Percentiles rank a stretch among this genome's conserved stretches.
Evolutionary conservation across 2,113 vertebrate genomes (phyloP).

Genomic region (Isurus oxyrinchus): DNA sequence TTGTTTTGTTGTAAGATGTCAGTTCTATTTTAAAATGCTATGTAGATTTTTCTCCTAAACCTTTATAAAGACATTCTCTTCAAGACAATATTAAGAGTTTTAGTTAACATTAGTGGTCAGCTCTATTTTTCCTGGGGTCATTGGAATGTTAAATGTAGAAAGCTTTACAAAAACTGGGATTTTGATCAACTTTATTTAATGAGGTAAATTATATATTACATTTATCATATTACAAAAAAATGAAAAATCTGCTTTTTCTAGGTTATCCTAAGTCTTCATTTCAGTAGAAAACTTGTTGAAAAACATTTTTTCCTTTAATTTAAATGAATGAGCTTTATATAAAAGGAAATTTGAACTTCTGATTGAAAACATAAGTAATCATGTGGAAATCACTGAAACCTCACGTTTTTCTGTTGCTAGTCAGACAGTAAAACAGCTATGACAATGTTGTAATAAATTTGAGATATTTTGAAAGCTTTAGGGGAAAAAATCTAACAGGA

Average conservation of each 20-base stretch:
- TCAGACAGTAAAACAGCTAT: neutral
- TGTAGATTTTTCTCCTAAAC: neutral
- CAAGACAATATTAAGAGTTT: neutral
- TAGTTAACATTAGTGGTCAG: neutral
- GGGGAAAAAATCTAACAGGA: neutral
- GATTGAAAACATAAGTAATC: constrained; percentile 17
- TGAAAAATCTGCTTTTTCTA: neutral
- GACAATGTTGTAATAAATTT: constrained; percentile 32
- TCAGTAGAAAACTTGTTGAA: neutral
- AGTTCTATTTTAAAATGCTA: neutral
- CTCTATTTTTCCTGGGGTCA: neutral
- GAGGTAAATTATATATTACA: neutral
- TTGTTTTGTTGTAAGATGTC: neutral
- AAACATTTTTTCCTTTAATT: neutral
- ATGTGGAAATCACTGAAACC: neutral
- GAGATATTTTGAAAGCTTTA: constrained; percentile 24
- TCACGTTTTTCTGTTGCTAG: neutral
- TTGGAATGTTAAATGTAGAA: neutral
- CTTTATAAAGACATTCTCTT: neutral
- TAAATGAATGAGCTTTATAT: neutral
- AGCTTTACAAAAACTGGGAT: neutral
- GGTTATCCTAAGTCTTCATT: neutral
- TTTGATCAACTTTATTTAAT: neutral
- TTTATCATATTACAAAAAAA: neutral
- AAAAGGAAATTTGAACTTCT: constrained; percentile 10